Evolutionary conservation across 2,113 vertebrate species (phyloP).

Genomic region (Turdus rufiventris): DNA sequence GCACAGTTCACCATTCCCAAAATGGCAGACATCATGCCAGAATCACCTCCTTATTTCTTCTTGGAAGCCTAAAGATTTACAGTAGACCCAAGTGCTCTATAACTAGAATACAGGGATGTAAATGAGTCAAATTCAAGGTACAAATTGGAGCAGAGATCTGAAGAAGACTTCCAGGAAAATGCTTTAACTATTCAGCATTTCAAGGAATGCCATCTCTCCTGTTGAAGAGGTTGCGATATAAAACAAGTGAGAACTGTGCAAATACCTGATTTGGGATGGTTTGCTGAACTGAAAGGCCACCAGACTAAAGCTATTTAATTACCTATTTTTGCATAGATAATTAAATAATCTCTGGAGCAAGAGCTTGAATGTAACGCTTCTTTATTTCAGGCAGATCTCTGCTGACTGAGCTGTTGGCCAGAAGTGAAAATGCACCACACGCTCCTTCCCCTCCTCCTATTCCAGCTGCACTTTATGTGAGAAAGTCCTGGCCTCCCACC

Average conservation of each 20-base stretch:
- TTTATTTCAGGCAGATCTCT: conserved; percentile 14
- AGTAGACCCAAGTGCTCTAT: neutral
- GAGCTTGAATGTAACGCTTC: neutral
- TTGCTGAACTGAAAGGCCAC: neutral
- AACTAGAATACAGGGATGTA: neutral
- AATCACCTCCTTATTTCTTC: neutral
- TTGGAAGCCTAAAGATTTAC: neutral
- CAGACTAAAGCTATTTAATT: neutral
- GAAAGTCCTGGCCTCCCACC: neutral
- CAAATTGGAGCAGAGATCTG: neutral
- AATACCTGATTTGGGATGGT: neutral
- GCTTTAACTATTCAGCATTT: neutral
- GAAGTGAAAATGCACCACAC: neutral
- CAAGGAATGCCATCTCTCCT: neutral
- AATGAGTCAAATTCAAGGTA: neutral
- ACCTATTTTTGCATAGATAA: conserved; percentile 36
- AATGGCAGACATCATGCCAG: neutral
- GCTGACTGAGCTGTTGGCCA: conserved; percentile 4
- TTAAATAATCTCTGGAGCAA: conserved; percentile 20
- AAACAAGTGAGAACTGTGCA: neutral
- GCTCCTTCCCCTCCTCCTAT: neutral
- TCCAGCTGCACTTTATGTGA: conserved; percentile 12
- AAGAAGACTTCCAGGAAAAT: neutral
- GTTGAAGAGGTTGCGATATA: neutral
- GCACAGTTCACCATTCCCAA: neutral